Percentiles rank a stretch among this genome's conserved stretches.
Conservation (phyloP, 2,113 vertebrate species). For the Crotalus tigris region DNA sequence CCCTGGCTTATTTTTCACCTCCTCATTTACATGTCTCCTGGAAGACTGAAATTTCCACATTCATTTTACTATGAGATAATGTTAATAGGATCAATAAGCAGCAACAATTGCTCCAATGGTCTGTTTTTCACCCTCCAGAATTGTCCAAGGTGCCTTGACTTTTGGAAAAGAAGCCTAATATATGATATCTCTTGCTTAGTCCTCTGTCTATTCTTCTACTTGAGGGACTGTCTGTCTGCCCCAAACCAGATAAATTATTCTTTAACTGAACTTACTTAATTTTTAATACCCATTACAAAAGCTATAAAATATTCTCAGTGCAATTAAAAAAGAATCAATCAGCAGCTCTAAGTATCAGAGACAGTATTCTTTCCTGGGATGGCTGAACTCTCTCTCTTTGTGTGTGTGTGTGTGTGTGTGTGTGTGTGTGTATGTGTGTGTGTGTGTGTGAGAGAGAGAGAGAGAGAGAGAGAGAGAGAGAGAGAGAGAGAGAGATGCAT, state of each 20-base stretch:
- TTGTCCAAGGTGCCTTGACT: conserved; percentile 45
- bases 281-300: conserved; percentile 59
- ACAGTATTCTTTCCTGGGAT: conserved; percentile 21
- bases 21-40: conserved; percentile 70
- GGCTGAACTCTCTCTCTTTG: neutral
- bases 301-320: conserved; percentile 65
- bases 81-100: conserved; percentile 78
- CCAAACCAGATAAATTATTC: conserved; percentile 54
- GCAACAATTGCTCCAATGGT: conserved; percentile 63
- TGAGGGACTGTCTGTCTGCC: conserved; percentile 43
- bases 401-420: too few species aligned
- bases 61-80: conserved; percentile 72
- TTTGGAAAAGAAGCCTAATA: conserved; percentile 25
- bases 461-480: too few species aligned
- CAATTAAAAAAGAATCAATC: conserved; percentile 62
- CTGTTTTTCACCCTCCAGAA: conserved; percentile 52
- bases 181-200: conserved; percentile 1
- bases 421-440: too few species aligned
- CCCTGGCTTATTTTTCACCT: conserved; percentile 62
- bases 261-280: conserved; percentile 51
- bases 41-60: conserved; percentile 68
- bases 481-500: neutral
- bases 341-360: conserved; percentile 39
- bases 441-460: too few species aligned
- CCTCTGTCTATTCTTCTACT: conserved; percentile 34